A percentile compares a stretch with the other conserved stretches of the same genome.
These are phyloP conservation scores for Leucoptera coffeella DNA, from an alignment of 2,888 invertebrate species.

Conservation along the genomic window DNA sequence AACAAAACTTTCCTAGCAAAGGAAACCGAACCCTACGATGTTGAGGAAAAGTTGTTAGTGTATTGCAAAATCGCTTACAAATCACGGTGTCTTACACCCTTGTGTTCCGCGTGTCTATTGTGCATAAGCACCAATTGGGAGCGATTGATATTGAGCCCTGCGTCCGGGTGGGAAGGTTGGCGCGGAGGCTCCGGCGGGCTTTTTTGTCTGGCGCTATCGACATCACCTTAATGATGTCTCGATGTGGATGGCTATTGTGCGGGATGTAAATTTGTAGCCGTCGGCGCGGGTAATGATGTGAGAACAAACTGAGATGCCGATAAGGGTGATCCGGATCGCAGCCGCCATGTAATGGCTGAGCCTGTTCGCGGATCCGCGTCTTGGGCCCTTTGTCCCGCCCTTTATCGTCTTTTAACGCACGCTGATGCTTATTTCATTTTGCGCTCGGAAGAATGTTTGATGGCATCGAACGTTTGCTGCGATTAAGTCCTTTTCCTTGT, in stretches of 20 bases:
- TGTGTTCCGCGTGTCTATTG: conserved; percentile 10
- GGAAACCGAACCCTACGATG: too few species aligned
- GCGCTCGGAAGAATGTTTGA: too few species aligned
- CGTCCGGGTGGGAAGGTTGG: conserved; percentile 13
- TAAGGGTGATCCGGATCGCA: conserved; percentile 46
- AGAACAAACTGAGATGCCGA: conserved; percentile 53
- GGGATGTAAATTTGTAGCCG: conserved; percentile 55
- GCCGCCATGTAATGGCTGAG: conserved; percentile 32
- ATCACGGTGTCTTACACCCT: too few species aligned
- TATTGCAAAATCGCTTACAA: conserved; percentile 52
- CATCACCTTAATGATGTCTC: conserved; percentile 55
- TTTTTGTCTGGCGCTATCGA: conserved; percentile 43
- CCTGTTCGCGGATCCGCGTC: conserved; percentile 11
- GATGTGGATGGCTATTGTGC: conserved; percentile 54
- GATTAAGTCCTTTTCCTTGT: too few species aligned
- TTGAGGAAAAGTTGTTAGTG: conserved; percentile 10
- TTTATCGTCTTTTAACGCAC: too few species aligned
- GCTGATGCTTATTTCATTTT: too few species aligned
- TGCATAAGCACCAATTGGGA: conserved; percentile 17
- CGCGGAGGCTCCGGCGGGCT: conserved; percentile 9
- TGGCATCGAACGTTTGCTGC: too few species aligned
- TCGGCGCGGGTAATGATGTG: conserved; percentile 55
- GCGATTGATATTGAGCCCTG: conserved; percentile 11
- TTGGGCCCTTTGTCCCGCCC: too few species aligned
- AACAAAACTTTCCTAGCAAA: too few species aligned